Conservation (phyloP, 2,888 invertebrate genomes). For the Agonopterix heracliana region DNA sequence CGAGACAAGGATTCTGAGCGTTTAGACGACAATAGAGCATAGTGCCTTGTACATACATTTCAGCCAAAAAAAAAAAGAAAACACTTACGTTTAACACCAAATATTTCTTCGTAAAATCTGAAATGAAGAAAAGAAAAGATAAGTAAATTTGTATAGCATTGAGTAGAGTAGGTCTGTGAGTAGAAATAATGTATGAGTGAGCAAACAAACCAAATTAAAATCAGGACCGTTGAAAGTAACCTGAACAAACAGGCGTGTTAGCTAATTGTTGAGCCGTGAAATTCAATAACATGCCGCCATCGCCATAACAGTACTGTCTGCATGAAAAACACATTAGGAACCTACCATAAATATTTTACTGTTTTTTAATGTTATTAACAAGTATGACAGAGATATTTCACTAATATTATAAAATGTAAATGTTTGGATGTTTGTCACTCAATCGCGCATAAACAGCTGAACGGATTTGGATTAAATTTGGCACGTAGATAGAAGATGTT, state of each 20-base stretch:
- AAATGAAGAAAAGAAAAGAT: constrained; percentile 6
- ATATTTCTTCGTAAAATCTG: background rate
- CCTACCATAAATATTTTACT: background rate
- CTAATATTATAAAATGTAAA: no score
- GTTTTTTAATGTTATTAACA: no score
- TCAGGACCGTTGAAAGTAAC: constrained; percentile 8
- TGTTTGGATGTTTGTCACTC: no score
- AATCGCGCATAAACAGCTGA: no score
- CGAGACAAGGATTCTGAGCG: no score
- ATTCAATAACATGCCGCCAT: constrained; percentile 23
- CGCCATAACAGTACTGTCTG: background rate
- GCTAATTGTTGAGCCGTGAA: constrained; percentile 42
- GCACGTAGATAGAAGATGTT: no score
- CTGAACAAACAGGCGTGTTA: constrained; percentile 34
- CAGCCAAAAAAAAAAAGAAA: no score
- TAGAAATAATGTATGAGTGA: constrained; percentile 13
- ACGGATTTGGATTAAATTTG: no score
- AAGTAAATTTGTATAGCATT: constrained; percentile 7
- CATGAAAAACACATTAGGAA: background rate
- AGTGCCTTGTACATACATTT: no score
- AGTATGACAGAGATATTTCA: no score
- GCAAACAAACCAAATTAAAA: constrained; percentile 16
- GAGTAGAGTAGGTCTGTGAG: no score
- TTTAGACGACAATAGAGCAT: no score
- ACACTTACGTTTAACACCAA: background rate